Base-by-base conservation (phyloP, 2,888 invertebrate species). In the Drosophila mimica region DNA sequence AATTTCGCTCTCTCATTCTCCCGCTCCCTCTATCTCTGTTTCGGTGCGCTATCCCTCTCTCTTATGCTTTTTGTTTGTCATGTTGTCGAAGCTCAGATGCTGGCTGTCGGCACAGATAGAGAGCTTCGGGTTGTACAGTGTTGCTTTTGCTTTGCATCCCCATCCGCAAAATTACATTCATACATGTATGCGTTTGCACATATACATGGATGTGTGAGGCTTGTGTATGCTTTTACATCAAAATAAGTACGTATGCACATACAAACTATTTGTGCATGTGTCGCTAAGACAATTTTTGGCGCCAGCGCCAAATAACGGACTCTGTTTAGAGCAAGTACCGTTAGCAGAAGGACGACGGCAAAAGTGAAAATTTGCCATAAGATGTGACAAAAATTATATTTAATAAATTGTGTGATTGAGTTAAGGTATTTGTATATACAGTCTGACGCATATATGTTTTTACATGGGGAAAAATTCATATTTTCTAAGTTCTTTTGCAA, bases 31-130 rank as follows among this genome's bases (percentile, higher is more conserved):
- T 58, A 54, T 63, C 72, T 83, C 20, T 46, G 15, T 46, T 46
- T 46, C 46, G 46, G 46, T 46, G 46, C 46, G 46, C 28, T 46
- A 46, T 46, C 46, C 46, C 46, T 25, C 77, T 78, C 82, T 70
- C 81, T 77, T 78, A 80, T 84, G 79, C 80, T 86, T 86, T 88
- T 80, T 89, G 83, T 83, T 82, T 88, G 89, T 84, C 90, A 89
- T 88, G 92, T 90, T 91, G 89, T 88, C 83, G 81, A 71, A 76
- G 77, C 68, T 76, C 79, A 67, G 79, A 79, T 80, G 79, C 76
- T 74, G 77, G 76, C 76, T 73, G 76, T 70, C 65, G 63, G 67
- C 72, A 80, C 49, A 78, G 79, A 81, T 63, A 80, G 74, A 80
- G 74, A 81, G 74, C 81, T 81, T 88, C 84, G 83, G 76, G 82